Base-by-base conservation (phyloP, 2,797 vertebrate species). In the Manis pentadactyla region DNA sequence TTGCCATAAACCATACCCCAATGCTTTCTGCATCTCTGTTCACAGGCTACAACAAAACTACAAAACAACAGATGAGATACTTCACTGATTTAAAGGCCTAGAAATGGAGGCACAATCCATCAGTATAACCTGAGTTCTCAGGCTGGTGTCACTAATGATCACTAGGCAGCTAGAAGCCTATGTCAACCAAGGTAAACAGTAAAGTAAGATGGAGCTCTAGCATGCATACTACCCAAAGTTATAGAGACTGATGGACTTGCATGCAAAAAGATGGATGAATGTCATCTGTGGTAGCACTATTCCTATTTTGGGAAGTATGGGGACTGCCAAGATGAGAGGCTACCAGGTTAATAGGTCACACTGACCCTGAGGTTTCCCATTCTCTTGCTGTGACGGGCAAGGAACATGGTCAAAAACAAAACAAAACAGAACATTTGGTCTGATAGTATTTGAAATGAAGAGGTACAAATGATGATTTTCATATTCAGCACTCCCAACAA, bases 291-390 rank as follows among this genome's bases (percentile, higher is more conserved):
- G 63, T 53, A 96, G 17, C 51, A 64, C 17, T 87, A 55, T 2
- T 87, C 37, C 82, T 96, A 59, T 42, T 87, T 31, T 61, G 95
- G 66, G 34, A 95, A 73, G 53, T 53, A 93, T 13, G 83, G 85
- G 78, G 73, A 55, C 46, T 94, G 90, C 74, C 88, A 96, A 93
- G 92, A 95, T 91, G 89, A 96, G 90, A 97, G 95, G 95, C 69
- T 97, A 96, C 37, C 53, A 97, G 74, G 78, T 93, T 93, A 94
- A 88, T 21, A 89, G 93, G 78, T 93, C 94, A 96, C 74, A 94
- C 12, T 86, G 79, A 96, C 81, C 46, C 68, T 89, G 46, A 90
- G 27, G 87, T 82, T 96, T 87, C 84, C 87, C 61, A 87, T 92
- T 96, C 25, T 96, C 74, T 90, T 90, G 86, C 59, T 90, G 61